A percentile compares a stretch with the other conserved stretches of the same genome.
Conservation (phyloP, 2,113 vertebrate genomes). For the Gopherus flavomarginatus region DNA sequence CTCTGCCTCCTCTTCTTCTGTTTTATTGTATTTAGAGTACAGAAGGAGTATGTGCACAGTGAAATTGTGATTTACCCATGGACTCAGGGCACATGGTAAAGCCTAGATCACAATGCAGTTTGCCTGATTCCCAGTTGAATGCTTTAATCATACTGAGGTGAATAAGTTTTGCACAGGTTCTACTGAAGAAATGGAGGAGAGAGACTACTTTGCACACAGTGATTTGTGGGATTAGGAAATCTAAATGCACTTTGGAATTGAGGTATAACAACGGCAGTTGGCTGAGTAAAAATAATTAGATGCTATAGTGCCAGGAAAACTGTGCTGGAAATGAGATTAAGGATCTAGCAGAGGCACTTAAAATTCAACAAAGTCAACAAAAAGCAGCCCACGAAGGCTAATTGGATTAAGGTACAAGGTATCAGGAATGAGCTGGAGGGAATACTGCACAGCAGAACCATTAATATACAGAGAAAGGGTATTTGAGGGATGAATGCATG, state of each 20-base stretch:
- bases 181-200: not conserved
- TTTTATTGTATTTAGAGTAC: not conserved
- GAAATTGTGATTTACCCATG: not conserved
- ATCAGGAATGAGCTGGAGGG: not conserved
- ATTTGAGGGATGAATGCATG: too few species aligned
- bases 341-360: not conserved
- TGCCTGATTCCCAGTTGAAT: not conserved
- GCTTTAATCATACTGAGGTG: not conserved
- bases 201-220: not conserved
- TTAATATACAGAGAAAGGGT: not conserved
- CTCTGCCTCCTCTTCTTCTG: not conserved
- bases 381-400: not conserved
- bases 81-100: not conserved
- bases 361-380: not conserved
- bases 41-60: not conserved
- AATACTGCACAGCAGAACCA: slow-evolving; percentile 2
- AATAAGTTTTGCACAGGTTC: not conserved
- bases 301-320: not conserved
- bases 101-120: not conserved
- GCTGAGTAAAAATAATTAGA: not conserved
- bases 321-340: not conserved
- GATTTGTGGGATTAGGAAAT: not conserved
- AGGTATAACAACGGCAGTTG: not conserved
- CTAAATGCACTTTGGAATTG: not conserved
- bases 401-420: not conserved